Percentiles rank a stretch among this genome's conserved stretches.
phyloP scores from a whole-genome alignment of 1,140 invertebrate species.

The Rhopalosiphum maidis region DNA sequence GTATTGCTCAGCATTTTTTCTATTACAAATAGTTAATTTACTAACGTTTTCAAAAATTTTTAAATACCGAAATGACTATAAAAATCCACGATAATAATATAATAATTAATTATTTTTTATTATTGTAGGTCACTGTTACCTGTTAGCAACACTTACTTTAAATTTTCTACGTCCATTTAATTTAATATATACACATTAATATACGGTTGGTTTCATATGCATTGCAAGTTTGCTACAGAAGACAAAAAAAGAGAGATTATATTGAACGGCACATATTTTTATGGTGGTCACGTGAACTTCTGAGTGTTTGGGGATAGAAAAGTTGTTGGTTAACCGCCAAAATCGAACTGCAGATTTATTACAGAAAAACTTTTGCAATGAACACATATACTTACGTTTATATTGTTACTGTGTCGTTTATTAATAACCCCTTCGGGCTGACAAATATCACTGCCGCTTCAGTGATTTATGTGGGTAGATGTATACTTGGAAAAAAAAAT shows the following conservation, averaged over 20 bases:
- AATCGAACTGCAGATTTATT: conserved; percentile 40
- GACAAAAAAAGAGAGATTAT: neutral
- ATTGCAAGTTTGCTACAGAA: neutral
- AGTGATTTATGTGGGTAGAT: conserved; percentile 25
- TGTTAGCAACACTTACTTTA: neutral
- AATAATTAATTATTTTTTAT: neutral
- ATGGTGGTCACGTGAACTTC: neutral
- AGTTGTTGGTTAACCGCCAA: conserved; percentile 30
- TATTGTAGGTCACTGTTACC: neutral
- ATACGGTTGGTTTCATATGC: neutral
- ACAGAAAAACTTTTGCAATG: conserved; percentile 35
- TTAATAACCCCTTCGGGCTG: conserved; percentile 34
- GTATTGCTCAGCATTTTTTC: no score
- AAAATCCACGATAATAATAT: neutral
- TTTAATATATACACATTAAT: neutral
- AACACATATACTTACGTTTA: neutral
- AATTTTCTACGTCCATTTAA: neutral
- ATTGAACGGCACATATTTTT: neutral
- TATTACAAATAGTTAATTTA: no score
- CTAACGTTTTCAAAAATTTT: neutral
- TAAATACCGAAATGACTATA: neutral
- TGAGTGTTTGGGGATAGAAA: neutral
- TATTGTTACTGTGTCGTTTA: conserved; percentile 31
- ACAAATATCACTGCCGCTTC: conserved; percentile 25
- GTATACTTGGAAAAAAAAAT: neutral